Evolutionary conservation across 1,140 invertebrate species (phyloP).

Genomic region (Phymorhynchus buccinoides): DNA sequence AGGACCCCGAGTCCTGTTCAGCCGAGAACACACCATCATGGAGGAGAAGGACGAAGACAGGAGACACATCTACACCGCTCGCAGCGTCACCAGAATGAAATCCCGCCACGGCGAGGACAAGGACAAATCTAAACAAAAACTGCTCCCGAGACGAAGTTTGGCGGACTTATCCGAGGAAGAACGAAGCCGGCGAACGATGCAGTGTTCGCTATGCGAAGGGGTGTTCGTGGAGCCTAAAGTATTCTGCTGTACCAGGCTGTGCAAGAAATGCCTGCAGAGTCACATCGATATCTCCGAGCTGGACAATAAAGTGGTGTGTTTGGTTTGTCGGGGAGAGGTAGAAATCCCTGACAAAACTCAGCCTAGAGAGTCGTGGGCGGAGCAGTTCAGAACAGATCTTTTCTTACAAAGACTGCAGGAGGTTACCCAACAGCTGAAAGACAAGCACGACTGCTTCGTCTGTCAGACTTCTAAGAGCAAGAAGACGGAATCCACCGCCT

Average conservation of each 20-base stretch:
- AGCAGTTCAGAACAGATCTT: constrained; percentile 37
- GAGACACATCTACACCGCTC: not conserved
- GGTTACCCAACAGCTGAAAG: not conserved
- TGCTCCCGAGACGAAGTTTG: not conserved
- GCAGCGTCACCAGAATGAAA: constrained; percentile 2
- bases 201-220: constrained; percentile 53
- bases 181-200: constrained; percentile 68
- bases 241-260: constrained; percentile 36
- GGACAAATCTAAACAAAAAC: not conserved
- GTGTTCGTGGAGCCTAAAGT: constrained; percentile 38
- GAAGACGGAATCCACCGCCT: constrained; percentile 11
- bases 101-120: not conserved
- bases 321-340: constrained; percentile 29
- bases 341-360: constrained; percentile 21
- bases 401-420: constrained; percentile 34
- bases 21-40: constrained; percentile 11
- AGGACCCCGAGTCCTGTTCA: not conserved
- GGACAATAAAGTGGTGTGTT: constrained; percentile 22
- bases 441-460: constrained; percentile 40
- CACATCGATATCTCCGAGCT: constrained; percentile 36
- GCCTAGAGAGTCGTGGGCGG: constrained; percentile 32
- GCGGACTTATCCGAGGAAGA: constrained; percentile 11
- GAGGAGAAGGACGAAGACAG: constrained; percentile 8
- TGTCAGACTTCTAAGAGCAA: constrained; percentile 27
- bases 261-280: constrained; percentile 40